Percentiles rank a stretch among this genome's conserved stretches.
Conservation (phyloP, 2,888 invertebrate genomes). For the Hemistola chrysoprasaria region DNA sequence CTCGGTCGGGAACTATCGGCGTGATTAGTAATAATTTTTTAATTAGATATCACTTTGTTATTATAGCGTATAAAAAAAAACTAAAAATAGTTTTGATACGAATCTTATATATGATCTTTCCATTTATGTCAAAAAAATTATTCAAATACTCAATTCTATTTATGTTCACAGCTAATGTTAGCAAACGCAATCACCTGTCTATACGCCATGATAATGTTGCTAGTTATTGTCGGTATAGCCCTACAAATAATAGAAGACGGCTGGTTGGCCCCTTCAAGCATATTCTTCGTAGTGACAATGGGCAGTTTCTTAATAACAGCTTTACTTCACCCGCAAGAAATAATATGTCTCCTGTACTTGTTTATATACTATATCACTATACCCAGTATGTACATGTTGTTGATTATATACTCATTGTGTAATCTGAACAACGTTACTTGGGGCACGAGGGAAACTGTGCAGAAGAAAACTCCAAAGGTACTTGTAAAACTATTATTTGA, state of each 20-base stretch:
- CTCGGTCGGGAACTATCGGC: too few species aligned
- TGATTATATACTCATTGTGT: slow-evolving; percentile 95
- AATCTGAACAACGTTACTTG: slow-evolving; percentile 97
- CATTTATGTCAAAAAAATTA: too few species aligned
- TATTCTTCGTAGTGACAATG: slow-evolving; percentile 91
- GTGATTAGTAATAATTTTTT: too few species aligned
- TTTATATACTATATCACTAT: slow-evolving; percentile 92
- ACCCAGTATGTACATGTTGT: slow-evolving; percentile 96
- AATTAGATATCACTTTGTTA: too few species aligned
- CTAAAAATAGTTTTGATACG: too few species aligned
- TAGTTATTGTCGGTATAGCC: slow-evolving; percentile 90
- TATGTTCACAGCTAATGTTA: slow-evolving; percentile 80
- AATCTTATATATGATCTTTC: too few species aligned
- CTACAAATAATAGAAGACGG: slow-evolving; percentile 91
- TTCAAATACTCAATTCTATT: too few species aligned
- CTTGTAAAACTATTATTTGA: too few species aligned
- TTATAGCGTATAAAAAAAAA: too few species aligned
- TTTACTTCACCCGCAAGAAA: slow-evolving; percentile 90
- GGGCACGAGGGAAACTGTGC: slow-evolving; percentile 93
- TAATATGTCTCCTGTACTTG: slow-evolving; percentile 87
- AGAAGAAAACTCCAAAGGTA: slow-evolving; percentile 69
- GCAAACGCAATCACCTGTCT: slow-evolving; percentile 89
- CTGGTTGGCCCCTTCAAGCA: slow-evolving; percentile 89
- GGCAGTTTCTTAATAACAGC: slow-evolving; percentile 85
- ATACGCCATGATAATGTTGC: slow-evolving; percentile 93